Evolutionary conservation across 2,888 invertebrate genomes (phyloP).

Genomic region (Gisinianus flammeolus): DNA sequence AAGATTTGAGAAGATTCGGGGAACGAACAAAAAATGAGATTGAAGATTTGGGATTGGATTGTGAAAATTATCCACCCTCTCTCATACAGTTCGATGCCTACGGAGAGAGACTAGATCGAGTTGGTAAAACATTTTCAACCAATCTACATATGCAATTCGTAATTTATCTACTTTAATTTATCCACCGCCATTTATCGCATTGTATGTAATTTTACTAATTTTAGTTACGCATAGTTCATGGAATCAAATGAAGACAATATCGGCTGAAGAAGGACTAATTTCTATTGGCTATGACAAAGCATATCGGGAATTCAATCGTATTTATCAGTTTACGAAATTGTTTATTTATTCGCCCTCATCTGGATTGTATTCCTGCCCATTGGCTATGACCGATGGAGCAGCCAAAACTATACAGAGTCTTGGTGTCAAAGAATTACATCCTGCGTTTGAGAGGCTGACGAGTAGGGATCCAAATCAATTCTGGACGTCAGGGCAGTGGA

Average conservation of each 20-base stretch:
- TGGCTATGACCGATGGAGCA: slow-evolving; percentile 70
- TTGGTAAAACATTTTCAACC: slow-evolving; percentile 59
- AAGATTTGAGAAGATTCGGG: slow-evolving; percentile 65
- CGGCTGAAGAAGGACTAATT: slow-evolving; percentile 67
- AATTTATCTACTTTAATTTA: background rate
- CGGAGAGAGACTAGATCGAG: slow-evolving; percentile 64
- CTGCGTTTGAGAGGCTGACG: slow-evolving; percentile 60
- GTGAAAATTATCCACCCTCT: slow-evolving; percentile 64
- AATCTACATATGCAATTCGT: too few species aligned
- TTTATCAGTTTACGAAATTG: slow-evolving; percentile 65
- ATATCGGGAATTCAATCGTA: slow-evolving; percentile 61
- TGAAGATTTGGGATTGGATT: slow-evolving; percentile 62
- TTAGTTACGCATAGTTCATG: slow-evolving; percentile 65
- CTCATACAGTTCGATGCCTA: slow-evolving; percentile 65
- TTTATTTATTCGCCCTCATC: slow-evolving; percentile 65
- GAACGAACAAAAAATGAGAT: slow-evolving; percentile 63
- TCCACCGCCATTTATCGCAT: background rate
- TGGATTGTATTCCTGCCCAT: slow-evolving; percentile 66
- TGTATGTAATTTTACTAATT: slow-evolving; percentile 9
- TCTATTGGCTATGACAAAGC: slow-evolving; percentile 64
- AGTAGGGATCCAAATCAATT: slow-evolving; percentile 63
- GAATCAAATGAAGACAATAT: slow-evolving; percentile 64
- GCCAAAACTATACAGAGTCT: slow-evolving; percentile 63
- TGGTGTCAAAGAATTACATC: slow-evolving; percentile 45
- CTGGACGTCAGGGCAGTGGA: slow-evolving; percentile 70